Evolutionary conservation across 2,888 invertebrate genomes (phyloP).

Genomic region (Agonum fuliginosum): DNA sequence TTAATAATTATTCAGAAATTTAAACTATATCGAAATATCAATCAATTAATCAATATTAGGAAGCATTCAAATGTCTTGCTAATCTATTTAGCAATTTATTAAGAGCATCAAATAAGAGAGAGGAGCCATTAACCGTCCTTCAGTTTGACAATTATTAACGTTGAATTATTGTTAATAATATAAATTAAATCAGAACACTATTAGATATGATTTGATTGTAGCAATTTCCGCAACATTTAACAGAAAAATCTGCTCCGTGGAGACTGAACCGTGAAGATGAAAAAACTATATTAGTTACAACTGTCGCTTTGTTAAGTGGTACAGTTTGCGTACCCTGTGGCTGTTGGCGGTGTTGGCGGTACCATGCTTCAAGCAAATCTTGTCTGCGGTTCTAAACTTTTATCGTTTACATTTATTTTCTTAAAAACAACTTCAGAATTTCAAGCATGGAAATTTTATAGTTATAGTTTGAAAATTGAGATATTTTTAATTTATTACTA

Average conservation of each 20-base stretch:
- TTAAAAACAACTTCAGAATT: no score
- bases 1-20: neutral
- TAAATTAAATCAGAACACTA: constrained; percentile 32
- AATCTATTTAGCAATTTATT: neutral
- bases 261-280: constrained; percentile 26
- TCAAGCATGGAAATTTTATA: no score
- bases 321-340: neutral
- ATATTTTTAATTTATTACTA: no score
- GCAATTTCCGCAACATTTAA: constrained; percentile 56
- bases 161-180: constrained; percentile 14
- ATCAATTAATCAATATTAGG: neutral
- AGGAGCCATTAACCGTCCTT: constrained; percentile 27
- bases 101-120: neutral
- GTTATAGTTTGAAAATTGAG: no score
- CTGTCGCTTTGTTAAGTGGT: neutral
- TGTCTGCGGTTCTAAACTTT: neutral
- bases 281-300: constrained; percentile 16
- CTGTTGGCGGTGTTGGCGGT: no score
- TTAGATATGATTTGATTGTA: constrained; percentile 42
- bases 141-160: neutral
- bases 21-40: neutral
- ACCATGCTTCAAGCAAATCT: neutral
- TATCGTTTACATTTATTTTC: no score
- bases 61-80: neutral
- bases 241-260: constrained; percentile 1